Conservation (phyloP, 2,113 vertebrate species). For the Python bivittatus region DNA sequence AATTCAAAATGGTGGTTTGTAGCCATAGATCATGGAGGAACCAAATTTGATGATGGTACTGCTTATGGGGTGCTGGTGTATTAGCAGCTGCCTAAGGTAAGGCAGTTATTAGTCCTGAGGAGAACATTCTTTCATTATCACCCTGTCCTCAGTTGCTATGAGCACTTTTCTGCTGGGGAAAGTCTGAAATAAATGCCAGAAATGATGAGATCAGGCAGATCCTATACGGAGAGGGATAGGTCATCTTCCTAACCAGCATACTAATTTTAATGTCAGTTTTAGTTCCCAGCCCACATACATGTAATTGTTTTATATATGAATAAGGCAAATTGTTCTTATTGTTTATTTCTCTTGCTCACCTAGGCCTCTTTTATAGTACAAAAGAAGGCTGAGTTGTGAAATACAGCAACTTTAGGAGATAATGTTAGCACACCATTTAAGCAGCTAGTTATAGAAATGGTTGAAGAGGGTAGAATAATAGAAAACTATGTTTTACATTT, state of each 20-base stretch:
- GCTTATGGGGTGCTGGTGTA: neutral
- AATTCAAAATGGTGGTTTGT: neutral
- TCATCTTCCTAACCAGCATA: neutral
- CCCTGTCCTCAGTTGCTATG: no score
- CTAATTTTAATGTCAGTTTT: neutral
- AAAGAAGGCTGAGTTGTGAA: neutral
- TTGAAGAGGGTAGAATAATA: neutral
- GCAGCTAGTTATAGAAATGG: neutral
- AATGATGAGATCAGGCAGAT: neutral
- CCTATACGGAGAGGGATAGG: no score
- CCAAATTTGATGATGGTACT: neutral
- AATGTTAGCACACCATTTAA: neutral
- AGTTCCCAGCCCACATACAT: neutral
- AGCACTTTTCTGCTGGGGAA: neutral
- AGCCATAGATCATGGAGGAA: neutral
- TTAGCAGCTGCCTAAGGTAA: no score
- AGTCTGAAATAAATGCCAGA: neutral
- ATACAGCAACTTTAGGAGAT: neutral
- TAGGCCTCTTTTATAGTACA: neutral
- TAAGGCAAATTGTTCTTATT: neutral
- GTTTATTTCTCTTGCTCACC: neutral
- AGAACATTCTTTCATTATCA: no score
- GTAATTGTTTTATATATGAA: neutral
- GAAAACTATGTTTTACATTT: constrained; percentile 9
- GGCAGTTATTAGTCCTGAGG: no score